A percentile compares a stretch with the other conserved stretches of the same genome.
These are phyloP conservation scores for Eremophila alpestris DNA, from an alignment of 2,797 vertebrate species.

Conservation along the genomic window DNA sequence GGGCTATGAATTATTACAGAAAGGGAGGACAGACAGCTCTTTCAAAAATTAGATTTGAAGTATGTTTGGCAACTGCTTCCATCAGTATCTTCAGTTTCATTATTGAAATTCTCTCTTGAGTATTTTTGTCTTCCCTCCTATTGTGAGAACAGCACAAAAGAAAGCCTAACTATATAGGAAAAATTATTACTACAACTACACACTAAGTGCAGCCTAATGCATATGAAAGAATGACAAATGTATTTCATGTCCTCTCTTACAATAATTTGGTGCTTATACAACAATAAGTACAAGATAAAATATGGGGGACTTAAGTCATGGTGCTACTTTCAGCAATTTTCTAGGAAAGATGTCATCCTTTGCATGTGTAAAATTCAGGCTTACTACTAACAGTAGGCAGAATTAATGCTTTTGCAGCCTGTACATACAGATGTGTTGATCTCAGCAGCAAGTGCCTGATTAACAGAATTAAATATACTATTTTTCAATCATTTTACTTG, in stretches of 20 bases:
- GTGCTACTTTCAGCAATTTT: neutral
- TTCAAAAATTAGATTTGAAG: neutral
- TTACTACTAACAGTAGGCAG: neutral
- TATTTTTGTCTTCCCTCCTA: slow-evolving; percentile 34
- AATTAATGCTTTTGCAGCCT: neutral
- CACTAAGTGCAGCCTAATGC: neutral
- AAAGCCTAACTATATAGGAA: slow-evolving; percentile 13
- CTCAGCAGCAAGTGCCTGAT: slow-evolving; percentile 19
- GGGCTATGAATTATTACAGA: neutral
- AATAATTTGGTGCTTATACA: neutral
- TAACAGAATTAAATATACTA: neutral
- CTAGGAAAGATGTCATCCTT: neutral
- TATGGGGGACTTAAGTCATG: neutral
- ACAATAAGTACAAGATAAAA: neutral
- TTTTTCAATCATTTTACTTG: slow-evolving; percentile 18
- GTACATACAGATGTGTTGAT: neutral
- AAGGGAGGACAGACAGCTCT: neutral
- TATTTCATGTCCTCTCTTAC: neutral
- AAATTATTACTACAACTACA: slow-evolving; percentile 11
- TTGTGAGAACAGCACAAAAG: slow-evolving; percentile 45
- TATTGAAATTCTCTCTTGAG: neutral
- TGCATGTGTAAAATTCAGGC: neutral
- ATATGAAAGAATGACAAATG: slow-evolving; percentile 24
- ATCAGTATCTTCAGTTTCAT: neutral
- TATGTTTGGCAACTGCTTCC: slow-evolving; percentile 19